A percentile compares a stretch with the other conserved stretches of the same genome.
Conservation (phyloP, 2,113 vertebrate species). For the Brachypteracias leptosomus region DNA sequence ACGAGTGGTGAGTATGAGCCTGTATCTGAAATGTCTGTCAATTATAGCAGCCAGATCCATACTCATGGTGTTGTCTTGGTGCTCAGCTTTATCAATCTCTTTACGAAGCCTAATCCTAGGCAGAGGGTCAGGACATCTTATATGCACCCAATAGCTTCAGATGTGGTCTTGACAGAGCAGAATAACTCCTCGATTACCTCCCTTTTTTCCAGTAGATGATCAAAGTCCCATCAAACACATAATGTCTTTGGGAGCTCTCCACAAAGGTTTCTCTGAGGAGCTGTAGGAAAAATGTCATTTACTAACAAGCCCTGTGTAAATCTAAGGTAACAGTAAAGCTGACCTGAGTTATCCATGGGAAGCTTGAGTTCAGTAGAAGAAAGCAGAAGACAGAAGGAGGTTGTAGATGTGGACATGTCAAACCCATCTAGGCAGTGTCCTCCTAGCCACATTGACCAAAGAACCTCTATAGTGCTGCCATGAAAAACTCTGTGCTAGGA, state of each 20-base stretch:
- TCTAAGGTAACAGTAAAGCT: neutral
- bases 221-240: neutral
- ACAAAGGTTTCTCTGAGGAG: neutral
- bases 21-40: neutral
- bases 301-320: neutral
- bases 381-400: neutral
- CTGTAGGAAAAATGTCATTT: neutral
- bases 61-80: neutral
- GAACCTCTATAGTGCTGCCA: neutral
- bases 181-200: neutral
- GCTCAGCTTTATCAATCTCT: neutral
- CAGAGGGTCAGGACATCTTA: neutral
- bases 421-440: neutral
- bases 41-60: neutral
- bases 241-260: neutral
- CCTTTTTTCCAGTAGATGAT: neutral
- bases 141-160: neutral
- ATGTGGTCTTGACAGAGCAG: neutral
- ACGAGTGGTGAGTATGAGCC: neutral
- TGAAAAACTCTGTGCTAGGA: neutral
- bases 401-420: neutral
- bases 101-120: neutral
- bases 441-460: fast-evolving
- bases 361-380: neutral
- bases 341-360: neutral